Evolutionary conservation across 2,888 invertebrate genomes (phyloP), one percentile per base, ranked within the genome.

Genomic region (Drosophila imparisetae): DNA sequence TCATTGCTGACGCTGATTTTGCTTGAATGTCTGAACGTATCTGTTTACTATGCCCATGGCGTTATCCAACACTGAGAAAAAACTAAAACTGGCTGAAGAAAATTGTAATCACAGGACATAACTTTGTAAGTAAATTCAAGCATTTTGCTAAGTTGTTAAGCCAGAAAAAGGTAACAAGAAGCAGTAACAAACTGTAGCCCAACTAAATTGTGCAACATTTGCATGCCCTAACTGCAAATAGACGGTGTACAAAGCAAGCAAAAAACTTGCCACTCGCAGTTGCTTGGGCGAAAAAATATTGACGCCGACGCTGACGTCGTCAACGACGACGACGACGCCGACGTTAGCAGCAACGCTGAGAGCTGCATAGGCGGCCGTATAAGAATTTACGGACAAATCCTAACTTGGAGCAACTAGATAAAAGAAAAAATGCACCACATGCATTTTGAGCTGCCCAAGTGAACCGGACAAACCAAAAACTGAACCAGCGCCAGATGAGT

Each of bases 51-150:
- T 18, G 13, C 18, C 27, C 34, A 6, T n/a, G 49, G 21, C 87
- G 70, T 49, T 89, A 53, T 5, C 6, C 91, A 90, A 89, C 88
- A 86, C 90, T 90, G 53, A 48, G 86, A 90, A 86, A 86, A 85
- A 83, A 88, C 78, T 81, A 86, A 73, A 78, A 82, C 75, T 66
- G 72, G 72, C 78, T 83, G 87, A 70, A 81, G 78, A 85, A 85
- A 90, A 75, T 90, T 87, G 68, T 66, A 75, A 83, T 72, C 83
- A 74, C 89, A 90, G 90, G 91, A 91, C 79, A 89, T 83, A 82
- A 85, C 81, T 89, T 91, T 90, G 86, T 89, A 90, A 91, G 89
- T 89, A 82, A 84, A 86, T 78, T 74, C 50, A 64, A 78, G 54
- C 75, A 72, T 65, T 65, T 69, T 65, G 60, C 58, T 60, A 62